Evolutionary conservation across 2,888 invertebrate genomes (phyloP).

Genomic region (Rotaria sp.): DNA sequence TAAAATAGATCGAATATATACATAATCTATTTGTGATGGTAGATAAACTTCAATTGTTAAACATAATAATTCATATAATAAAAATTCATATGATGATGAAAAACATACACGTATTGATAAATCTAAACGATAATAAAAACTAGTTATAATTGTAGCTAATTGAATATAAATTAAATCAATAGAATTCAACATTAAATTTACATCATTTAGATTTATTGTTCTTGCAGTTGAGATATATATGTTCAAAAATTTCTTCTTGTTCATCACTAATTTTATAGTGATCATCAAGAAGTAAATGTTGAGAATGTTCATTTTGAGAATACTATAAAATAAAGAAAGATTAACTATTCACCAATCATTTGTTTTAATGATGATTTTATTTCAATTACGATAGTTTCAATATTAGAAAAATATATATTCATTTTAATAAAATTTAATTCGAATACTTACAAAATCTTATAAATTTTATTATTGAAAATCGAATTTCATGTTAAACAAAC

Average conservation of each 20-base stretch:
- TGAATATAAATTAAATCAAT: neutral
- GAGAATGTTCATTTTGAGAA: neutral
- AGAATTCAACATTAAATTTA: neutral
- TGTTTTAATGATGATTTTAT: too few species aligned
- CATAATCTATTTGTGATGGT: neutral
- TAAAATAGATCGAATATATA: neutral
- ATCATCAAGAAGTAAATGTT: neutral
- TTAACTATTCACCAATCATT: too few species aligned
- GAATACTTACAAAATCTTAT: too few species aligned
- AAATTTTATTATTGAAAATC: too few species aligned
- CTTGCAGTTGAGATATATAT: neutral
- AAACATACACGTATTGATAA: neutral
- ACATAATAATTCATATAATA: neutral
- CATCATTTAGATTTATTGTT: neutral
- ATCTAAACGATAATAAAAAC: neutral
- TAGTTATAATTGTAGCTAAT: neutral
- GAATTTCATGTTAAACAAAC: too few species aligned
- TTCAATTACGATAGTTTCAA: too few species aligned
- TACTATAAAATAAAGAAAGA: neutral
- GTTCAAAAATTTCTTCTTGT: neutral
- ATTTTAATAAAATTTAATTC: too few species aligned
- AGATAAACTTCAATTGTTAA: neutral
- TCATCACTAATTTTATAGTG: neutral
- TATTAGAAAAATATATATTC: too few species aligned
- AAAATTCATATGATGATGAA: neutral